Evolutionary conservation across 1,140 invertebrate genomes (phyloP), one percentile per base, ranked within the genome.

Genomic region (Hormaphis cornu): DNA sequence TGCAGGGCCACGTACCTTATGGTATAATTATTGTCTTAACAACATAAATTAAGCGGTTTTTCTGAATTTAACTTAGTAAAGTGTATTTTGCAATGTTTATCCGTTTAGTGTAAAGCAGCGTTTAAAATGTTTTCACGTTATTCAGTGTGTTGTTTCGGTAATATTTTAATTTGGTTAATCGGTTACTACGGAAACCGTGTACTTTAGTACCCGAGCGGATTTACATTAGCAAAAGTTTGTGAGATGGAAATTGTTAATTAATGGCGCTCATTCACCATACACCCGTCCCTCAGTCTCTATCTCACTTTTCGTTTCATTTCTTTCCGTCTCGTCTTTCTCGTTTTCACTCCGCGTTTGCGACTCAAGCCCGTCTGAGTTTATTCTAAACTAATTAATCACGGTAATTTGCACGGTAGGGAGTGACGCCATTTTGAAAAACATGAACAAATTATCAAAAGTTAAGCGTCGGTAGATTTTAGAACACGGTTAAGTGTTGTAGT

Each of bases 81-180:
- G 42, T 48, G 18, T 46, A 63, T 48, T 10, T 24, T 18, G 42
- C 16, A 14, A 16, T 33, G 18, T 42, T 61, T 44, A n/a, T n/a
- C n/a, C 16, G 30, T 63, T 63, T 33, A 18, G 35, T 66, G 61
- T 66, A 50, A 66, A 66, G 28, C 61, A 48, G 42, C 61, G 30
- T 66, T 66, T 66, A 48, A 66, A 66, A 66, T 66, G 61, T 66
- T 66, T 66, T 66, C 14, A 20, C 44, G 42, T 26, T 8, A 33
- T 18, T 26, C 44, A 9, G 33, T 50, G 50, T 66, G 40, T 46
- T 48, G 61, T 66, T 66, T 66, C 26, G 44, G 61, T 66, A 66
- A 66, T 66, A 50, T 48, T 66, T 66, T 66, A 66, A 66, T 66
- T 66, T 66, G 61, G 61, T 66, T 66, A 66, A 66, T 66, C 61